Conservation (phyloP, 2,888 invertebrate genomes). For the Drosophila kokeensis region DNA sequence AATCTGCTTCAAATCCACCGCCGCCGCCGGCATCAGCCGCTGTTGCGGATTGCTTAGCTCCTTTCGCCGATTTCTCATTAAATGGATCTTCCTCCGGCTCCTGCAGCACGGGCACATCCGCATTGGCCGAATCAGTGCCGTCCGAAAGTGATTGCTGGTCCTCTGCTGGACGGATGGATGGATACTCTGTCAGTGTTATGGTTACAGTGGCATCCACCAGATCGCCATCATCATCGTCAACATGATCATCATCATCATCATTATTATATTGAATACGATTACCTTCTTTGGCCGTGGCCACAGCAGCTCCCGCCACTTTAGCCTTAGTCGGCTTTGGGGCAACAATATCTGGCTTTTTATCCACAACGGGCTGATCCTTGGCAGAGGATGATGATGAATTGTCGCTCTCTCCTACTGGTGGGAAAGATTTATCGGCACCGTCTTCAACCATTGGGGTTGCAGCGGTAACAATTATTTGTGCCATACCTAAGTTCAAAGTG, state of each 20-base stretch:
- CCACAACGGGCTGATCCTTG: conserved; percentile 43
- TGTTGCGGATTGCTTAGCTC: conserved; percentile 36
- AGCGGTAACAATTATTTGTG: conserved; percentile 96
- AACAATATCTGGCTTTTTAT: conserved; percentile 68
- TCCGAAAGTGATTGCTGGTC: conserved; percentile 77
- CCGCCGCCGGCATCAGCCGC: conserved; percentile 50
- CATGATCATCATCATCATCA: conserved; percentile 8
- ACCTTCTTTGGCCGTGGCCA: conserved; percentile 71
- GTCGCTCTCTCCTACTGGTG: conserved; percentile 86
- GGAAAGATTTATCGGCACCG: conserved; percentile 90
- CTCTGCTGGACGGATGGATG: conserved; percentile 67
- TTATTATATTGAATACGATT: conserved; percentile 33
- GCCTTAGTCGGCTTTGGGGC: conserved; percentile 53
- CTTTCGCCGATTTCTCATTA: conserved; percentile 71
- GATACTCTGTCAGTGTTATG: conserved; percentile 69
- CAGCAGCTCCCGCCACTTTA: conserved; percentile 52
- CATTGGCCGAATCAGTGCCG: conserved; percentile 69
- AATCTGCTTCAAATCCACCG: conserved; percentile 83
- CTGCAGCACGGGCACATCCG: conserved; percentile 72
- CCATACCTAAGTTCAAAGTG: conserved; percentile 91
- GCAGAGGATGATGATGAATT: conserved; percentile 40
- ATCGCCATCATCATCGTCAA: conserved; percentile 3
- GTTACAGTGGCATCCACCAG: conserved; percentile 53
- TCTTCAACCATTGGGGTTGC: conserved; percentile 97
- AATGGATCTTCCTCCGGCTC: conserved; percentile 82